Evolutionary conservation across 1,140 invertebrate species (phyloP), one percentile per base, ranked within the genome.

Genomic region (Drepana arcuata): DNA sequence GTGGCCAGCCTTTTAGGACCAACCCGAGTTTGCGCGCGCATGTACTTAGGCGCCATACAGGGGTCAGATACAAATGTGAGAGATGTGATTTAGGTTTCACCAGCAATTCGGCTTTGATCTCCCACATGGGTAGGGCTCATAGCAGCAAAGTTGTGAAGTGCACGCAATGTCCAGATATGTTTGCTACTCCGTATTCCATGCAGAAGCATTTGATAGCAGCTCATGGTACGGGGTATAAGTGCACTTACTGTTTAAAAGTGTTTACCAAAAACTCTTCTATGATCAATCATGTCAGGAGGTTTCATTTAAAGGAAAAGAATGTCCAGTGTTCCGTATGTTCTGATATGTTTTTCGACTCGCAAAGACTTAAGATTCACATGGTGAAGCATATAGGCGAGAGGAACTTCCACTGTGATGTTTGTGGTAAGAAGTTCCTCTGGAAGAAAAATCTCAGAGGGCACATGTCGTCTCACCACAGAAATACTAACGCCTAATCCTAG

Each of bases 111-210:
- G 24, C 36, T 12, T 34, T 68, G 3, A 45, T 40, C 14, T 16
- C 14, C 1, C 62, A 71, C 28, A 27, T 56, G 34, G 54, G 61
- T 1, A 61, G 43, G n/a, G 51, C 47, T 0, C 70, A 75, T 14
- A 64, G 67, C 0, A 48, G 25, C 0, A 55, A 75, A 43, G 28
- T 53, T 2, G n/a, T 26, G 2, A 26, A 26, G 24, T 26, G 24
- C n/a, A n/a, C 24, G 6, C 6, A 26, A 26, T 26, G 24, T 10
- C n/a, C n/a, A 7, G 24, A 4, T 6, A 10, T n/a, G 24, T 26
- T 26, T 10, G 2, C 24, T 4, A n/a, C 24, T 4, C 4, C n/a
- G 2, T 26, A 26, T 10, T 2, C 6, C 6, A 4, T 6, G n/a
- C 6, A 26, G 24, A 26, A 26, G 10, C 24, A 26, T 10, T n/a